Conservation (phyloP, 2,113 vertebrate species). For the Edolisoma coerulescens region DNA sequence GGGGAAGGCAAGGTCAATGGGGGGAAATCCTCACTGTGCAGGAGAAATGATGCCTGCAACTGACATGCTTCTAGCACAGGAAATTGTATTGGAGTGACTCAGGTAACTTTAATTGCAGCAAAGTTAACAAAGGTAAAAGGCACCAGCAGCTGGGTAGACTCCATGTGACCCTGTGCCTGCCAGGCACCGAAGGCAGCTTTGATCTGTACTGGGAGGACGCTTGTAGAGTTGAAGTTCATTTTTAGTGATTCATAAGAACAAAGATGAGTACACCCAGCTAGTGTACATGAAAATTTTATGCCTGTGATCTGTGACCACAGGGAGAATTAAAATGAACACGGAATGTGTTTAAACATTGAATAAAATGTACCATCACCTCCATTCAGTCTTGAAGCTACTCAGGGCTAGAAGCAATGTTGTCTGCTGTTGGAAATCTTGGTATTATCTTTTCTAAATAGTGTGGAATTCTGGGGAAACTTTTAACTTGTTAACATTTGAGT, state of each 20-base stretch:
- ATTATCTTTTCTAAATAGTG: neutral
- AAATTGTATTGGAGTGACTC: neutral
- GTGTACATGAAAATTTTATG: neutral
- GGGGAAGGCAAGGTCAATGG: neutral
- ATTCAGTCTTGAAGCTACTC: neutral
- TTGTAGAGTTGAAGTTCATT: neutral
- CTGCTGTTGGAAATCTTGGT: neutral
- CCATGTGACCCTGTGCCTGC: neutral
- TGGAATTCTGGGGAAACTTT: neutral
- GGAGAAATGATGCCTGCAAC: neutral
- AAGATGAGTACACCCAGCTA: neutral
- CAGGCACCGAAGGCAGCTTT: neutral
- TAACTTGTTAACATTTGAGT: neutral
- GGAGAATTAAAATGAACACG: neutral
- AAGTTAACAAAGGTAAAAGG: constrained; percentile 18
- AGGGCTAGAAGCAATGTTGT: neutral
- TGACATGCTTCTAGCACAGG: neutral
- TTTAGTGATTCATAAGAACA: neutral
- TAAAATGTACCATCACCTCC: neutral
- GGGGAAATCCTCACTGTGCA: neutral
- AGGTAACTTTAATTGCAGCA: neutral
- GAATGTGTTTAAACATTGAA: neutral
- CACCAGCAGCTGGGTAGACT: neutral
- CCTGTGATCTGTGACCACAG: neutral
- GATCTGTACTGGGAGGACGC: neutral